A percentile compares a stretch with the other conserved stretches of the same genome.
phyloP scores from a whole-genome alignment of 2,797 vertebrate species.

The Silurus lanzhouensis region DNA sequence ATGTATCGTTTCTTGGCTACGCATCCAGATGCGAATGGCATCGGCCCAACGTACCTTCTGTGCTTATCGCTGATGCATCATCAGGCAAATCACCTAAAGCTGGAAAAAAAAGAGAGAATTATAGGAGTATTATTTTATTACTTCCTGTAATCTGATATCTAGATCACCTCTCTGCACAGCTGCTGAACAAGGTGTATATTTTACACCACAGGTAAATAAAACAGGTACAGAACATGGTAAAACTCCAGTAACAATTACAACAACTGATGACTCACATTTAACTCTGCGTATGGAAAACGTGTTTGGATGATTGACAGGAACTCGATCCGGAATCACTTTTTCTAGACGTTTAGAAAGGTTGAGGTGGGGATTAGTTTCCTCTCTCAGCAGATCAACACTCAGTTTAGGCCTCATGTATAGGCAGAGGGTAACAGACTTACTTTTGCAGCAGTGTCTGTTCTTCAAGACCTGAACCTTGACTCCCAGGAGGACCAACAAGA shows the following conservation, averaged over 20 bases:
- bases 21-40: too few relatives aligned
- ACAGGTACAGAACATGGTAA: background rate
- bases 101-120: constrained; percentile 23
- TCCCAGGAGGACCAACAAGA: constrained; percentile 60
- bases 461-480: constrained; percentile 62
- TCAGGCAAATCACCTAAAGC: constrained; percentile 35
- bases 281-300: constrained; percentile 8
- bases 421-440: constrained; percentile 58
- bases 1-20: too few relatives aligned
- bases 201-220: background rate
- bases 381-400: background rate
- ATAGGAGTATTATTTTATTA: background rate
- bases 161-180: background rate
- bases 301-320: background rate
- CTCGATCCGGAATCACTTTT: constrained; percentile 23
- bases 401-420: background rate
- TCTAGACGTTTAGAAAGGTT: constrained; percentile 33
- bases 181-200: background rate
- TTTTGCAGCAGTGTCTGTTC: background rate
- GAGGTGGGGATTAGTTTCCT: background rate
- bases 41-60: constrained; percentile 34
- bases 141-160: background rate
- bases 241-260: background rate
- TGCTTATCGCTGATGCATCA: background rate
- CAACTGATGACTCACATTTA: constrained; percentile 42